These are phyloP conservation scores for Heteromormyrus szaboi DNA, from an alignment of 2,797 vertebrate genomes.

Conservation along the genomic window DNA sequence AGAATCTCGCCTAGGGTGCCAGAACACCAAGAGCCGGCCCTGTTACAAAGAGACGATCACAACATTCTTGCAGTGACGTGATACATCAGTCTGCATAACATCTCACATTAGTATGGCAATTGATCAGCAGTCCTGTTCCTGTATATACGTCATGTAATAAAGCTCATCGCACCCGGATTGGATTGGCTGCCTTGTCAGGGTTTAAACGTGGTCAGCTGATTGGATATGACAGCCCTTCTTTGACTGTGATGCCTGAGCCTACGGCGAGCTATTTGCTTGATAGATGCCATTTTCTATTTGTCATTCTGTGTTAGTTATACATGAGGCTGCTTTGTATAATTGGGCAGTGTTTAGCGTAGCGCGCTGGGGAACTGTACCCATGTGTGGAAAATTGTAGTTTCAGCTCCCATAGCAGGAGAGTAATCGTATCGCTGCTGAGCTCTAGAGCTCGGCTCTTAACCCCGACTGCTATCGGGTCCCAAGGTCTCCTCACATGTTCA, in stretches of 20 bases:
- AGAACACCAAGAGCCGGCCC: background rate
- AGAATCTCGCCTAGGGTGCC: background rate
- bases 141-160: background rate
- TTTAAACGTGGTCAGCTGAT: background rate
- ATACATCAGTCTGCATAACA: background rate
- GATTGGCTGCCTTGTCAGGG: background rate
- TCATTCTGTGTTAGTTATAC: background rate
- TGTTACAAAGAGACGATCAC: background rate
- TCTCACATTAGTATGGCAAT: background rate
- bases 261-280: background rate
- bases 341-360: background rate
- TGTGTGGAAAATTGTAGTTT: background rate
- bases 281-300: background rate
- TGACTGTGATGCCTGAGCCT: background rate
- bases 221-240: background rate
- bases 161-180: background rate
- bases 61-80: background rate
- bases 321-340: background rate
- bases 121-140: background rate
- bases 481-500: background rate
- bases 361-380: background rate
- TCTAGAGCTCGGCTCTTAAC: background rate
- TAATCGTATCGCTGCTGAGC: background rate
- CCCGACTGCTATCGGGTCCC: background rate
- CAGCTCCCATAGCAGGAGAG: background rate